Evolutionary conservation across 1,140 invertebrate species (phyloP).

Genomic region (Popillia japonica): DNA sequence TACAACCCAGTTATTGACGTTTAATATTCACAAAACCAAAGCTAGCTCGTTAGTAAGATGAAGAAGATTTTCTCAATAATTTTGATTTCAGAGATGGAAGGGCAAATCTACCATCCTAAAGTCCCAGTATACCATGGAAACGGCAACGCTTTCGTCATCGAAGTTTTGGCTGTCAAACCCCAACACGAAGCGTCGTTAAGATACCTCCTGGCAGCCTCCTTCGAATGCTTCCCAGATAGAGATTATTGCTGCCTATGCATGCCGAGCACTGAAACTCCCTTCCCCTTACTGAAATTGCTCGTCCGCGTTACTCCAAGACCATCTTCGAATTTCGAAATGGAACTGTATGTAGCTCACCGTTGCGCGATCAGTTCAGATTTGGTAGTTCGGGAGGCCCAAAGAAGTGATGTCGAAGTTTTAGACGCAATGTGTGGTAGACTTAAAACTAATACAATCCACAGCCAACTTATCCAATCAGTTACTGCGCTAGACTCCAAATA

Average conservation of each 20-base stretch:
- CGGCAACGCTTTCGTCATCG: conserved; percentile 70
- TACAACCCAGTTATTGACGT: too few relatives aligned
- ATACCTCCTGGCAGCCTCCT: conserved; percentile 70
- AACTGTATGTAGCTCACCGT: conserved; percentile 71
- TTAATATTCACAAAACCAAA: too few relatives aligned
- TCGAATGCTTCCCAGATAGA: conserved; percentile 70
- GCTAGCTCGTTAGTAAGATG: too few relatives aligned
- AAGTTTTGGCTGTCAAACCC: conserved; percentile 71
- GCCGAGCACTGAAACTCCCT: conserved; percentile 67
- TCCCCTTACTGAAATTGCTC: conserved; percentile 61
- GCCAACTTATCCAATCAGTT: not conserved
- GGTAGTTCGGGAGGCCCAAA: conserved; percentile 34
- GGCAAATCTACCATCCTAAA: conserved; percentile 11
- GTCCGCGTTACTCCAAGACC: conserved; percentile 64
- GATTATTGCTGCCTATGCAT: conserved; percentile 73
- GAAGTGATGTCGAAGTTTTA: not conserved
- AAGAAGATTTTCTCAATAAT: not conserved
- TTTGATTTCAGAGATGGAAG: not conserved
- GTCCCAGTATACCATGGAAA: conserved; percentile 54
- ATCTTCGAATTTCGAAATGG: conserved; percentile 66
- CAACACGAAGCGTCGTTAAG: conserved; percentile 66
- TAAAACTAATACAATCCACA: not conserved
- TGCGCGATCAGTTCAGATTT: conserved; percentile 58
- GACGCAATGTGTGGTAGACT: not conserved
- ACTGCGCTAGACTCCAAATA: not conserved